Base-by-base conservation (phyloP, 2,797 vertebrate genomes). In the Gallinago solitaria region DNA sequence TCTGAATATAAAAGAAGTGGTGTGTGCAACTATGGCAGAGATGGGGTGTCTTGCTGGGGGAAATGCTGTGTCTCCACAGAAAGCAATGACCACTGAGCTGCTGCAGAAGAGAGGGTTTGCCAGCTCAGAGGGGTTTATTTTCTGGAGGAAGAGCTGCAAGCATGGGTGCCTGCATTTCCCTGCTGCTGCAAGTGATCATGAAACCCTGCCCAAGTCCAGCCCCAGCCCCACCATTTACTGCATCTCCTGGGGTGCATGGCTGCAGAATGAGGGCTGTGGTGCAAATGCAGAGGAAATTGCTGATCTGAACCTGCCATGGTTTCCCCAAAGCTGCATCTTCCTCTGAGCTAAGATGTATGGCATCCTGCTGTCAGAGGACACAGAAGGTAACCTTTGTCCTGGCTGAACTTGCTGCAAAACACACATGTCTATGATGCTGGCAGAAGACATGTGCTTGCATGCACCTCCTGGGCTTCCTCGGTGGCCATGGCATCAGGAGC, bases 341-440 rank as follows among this genome's bases (percentile, higher is more conserved):
- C 37, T 13, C 71, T 63, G 33, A 37, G 43, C 47, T 27, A 8
- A 50, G 71, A 37, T 0, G 0, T 43, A 35, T 2, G 64, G 30
- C 47, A 17, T 45, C 30, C 32, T 1, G 0, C 57, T 71, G 24
- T 68, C 33, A 18, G 81, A 43, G 37, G 30, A 27, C 39, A 14
- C 11, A 19, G 16, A 35, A 35, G 25, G 18, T 57, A 25, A 43
- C 12, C 56, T 70, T 30, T 2, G 1, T 67, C 43, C 64, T 74
- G 80, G 63, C 56, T 63, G 37, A 50, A 19, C 20, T 27, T 0
- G 0, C 56, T 50, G 56, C 35, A 35, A 28, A 74, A 32, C 67
- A 16, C 1, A 0, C 3, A 0, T 19, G 45, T 81, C 33, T 9
- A 1, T 23, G 50, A 32, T 4, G 11, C 60, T 15, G 16, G 64